Evolutionary conservation across 2,797 vertebrate species (phyloP), one percentile per base, ranked within the genome.

Genomic region (Taeniopygia guttata): DNA sequence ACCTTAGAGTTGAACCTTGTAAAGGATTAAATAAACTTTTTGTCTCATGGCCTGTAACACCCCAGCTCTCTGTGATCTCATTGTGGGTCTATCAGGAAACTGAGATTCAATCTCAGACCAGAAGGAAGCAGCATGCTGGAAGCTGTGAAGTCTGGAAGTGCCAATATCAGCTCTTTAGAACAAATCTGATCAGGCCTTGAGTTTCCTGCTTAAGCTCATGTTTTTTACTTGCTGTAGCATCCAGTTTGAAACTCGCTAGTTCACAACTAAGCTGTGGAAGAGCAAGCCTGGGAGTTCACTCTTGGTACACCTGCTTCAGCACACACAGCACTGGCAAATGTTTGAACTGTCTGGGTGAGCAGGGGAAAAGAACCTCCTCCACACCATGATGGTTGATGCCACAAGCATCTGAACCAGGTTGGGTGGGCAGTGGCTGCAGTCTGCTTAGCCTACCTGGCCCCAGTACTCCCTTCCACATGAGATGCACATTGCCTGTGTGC

Each of bases 381-480:
- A 42, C 26, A 30, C 5, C 13, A 9, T 1, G 1, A 18, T 1
- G 1, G 55, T 66, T 40, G n/a, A 30, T 19, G 22, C 11, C 51
- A 55, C 6, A 4, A 0, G 1, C 27, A n/a, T 51, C 74, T 38
- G 59, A 84, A 29, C 1, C 18, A 29, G n/a, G 11, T 0, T 43
- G 67, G 23, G 17, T 21, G 64, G 42, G 16, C 58, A 75, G 45
- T 25, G 34, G 20, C 46, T 36, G 32, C 34, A 20, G 16, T 15
- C 30, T 56, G 21, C 3, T 6, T 52, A 16, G 13, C 7, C 9
- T 58, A 11, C 20, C 11, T 18, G 25, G 11, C 45, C 55, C 43
- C 29, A 26, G 22, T 0, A 1, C 51, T 78, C 21, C 38, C 46
- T 81, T 49, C 34, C 80, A 30, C 29, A 13, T 1, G 2, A 13